These are phyloP conservation scores for Paramormyrops kingsleyae DNA, from an alignment of 2,113 vertebrate species.

Conservation along the genomic window DNA sequence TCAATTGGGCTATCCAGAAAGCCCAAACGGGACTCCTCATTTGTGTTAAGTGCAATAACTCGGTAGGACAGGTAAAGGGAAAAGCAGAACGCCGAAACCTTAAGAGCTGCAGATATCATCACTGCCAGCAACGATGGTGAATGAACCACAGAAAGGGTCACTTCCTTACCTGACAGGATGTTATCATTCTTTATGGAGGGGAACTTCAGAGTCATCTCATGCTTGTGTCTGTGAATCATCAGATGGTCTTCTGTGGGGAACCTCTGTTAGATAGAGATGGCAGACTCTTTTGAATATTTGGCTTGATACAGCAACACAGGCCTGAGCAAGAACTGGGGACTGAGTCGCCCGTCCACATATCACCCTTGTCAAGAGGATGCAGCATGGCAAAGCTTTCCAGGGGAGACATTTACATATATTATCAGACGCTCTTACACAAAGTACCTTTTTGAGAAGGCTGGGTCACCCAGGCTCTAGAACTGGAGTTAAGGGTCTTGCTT, in stretches of 20 bases:
- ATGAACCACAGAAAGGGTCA: neutral
- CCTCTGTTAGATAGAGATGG: constrained; percentile 64
- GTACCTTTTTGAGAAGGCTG: neutral
- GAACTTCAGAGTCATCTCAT: constrained; percentile 99
- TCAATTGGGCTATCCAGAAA: neutral
- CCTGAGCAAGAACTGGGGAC: neutral
- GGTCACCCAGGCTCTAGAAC: neutral
- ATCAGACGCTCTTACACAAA: neutral
- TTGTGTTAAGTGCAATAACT: neutral
- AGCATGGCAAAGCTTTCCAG: neutral
- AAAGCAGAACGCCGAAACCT: neutral
- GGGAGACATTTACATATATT: neutral
- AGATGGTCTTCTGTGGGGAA: constrained; percentile 98
- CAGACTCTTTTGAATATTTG: neutral
- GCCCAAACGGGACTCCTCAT: neutral
- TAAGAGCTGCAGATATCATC: neutral
- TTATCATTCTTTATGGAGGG: constrained; percentile 97
- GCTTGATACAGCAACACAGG: neutral
- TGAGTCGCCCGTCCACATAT: neutral
- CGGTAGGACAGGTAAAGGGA: neutral
- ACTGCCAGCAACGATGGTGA: neutral
- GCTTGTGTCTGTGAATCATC: constrained; percentile 99
- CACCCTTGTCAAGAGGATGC: neutral
- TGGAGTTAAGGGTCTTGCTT: neutral
- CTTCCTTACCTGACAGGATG: constrained; percentile 91